These are phyloP conservation scores for Philereme transversata DNA, from an alignment of 2,888 invertebrate species.

Conservation along the genomic window DNA sequence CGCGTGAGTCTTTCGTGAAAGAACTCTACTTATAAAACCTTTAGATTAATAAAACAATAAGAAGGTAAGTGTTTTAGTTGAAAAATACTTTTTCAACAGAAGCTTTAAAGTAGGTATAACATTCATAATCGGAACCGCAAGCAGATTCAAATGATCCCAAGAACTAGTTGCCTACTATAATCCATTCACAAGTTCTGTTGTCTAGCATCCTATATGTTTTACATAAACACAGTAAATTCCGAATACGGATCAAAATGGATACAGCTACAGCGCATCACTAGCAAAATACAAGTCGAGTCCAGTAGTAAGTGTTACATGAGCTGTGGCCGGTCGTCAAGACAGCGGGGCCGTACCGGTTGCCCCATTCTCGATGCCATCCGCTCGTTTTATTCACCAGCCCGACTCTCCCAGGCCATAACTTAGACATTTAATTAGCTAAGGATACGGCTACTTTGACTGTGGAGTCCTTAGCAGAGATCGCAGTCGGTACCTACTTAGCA, in stretches of 20 bases:
- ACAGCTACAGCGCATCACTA: slow-evolving; percentile 10
- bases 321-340: slow-evolving; percentile 12
- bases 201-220: too few relatives aligned
- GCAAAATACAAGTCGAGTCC: slow-evolving; percentile 19
- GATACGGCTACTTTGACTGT: slow-evolving; percentile 6
- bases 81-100: too few relatives aligned
- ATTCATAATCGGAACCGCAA: too few relatives aligned
- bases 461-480: not conserved
- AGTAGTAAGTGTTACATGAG: slow-evolving; percentile 5
- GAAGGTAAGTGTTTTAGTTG: too few relatives aligned
- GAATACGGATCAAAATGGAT: not conserved
- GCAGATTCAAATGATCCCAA: too few relatives aligned
- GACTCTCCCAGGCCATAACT: slow-evolving; percentile 31
- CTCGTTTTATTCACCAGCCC: slow-evolving; percentile 26
- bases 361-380: slow-evolving; percentile 42
- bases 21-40: too few relatives aligned
- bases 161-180: too few relatives aligned
- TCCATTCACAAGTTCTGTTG: too few relatives aligned
- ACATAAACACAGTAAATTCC: not conserved
- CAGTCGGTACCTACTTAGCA: not conserved
- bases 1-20: too few relatives aligned
- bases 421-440: slow-evolving; percentile 25
- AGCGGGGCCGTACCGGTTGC: slow-evolving; percentile 62
- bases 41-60: too few relatives aligned
- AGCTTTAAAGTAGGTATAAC: too few relatives aligned